Conservation (phyloP, 2,797 vertebrate genomes). For the Anisognathus igniventris region DNA sequence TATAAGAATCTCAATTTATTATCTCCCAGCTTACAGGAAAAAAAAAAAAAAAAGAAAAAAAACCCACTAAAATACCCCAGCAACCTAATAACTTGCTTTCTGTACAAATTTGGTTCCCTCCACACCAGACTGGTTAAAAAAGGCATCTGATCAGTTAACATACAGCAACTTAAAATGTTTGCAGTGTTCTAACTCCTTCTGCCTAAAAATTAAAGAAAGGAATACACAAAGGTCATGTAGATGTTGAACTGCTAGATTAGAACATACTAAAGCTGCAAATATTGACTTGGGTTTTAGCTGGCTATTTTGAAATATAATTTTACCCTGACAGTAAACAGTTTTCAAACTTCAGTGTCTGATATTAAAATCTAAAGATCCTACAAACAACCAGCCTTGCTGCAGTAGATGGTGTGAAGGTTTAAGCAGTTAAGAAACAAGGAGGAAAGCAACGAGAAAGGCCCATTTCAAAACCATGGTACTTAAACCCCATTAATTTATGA, state of each 20-base stretch:
- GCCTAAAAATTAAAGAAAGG: background rate
- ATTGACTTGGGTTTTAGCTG: slow-evolving; percentile 33
- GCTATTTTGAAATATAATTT: slow-evolving; percentile 36
- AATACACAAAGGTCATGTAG: background rate
- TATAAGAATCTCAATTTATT: background rate
- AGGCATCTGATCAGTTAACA: background rate
- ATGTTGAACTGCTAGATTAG: background rate
- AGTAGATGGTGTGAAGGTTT: background rate
- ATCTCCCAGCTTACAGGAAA: background rate
- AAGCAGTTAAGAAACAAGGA: background rate
- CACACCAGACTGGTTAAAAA: background rate
- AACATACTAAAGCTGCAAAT: slow-evolving; percentile 13
- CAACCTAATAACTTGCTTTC: background rate
- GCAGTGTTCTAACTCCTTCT: background rate
- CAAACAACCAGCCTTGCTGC: slow-evolving; percentile 3
- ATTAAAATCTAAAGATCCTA: slow-evolving; percentile 11
- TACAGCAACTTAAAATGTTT: background rate
- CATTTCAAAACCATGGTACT: background rate
- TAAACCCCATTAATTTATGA: background rate
- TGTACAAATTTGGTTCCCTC: background rate
- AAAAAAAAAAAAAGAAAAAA: accelerated
- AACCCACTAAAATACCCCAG: background rate
- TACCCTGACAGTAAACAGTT: background rate
- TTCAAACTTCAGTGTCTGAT: slow-evolving; percentile 21
- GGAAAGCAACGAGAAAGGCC: background rate